Percentiles rank a stretch among this genome's conserved stretches.
phyloP scores from a whole-genome alignment of 2,888 invertebrate species.

The Drosophila trichaetosa region DNA sequence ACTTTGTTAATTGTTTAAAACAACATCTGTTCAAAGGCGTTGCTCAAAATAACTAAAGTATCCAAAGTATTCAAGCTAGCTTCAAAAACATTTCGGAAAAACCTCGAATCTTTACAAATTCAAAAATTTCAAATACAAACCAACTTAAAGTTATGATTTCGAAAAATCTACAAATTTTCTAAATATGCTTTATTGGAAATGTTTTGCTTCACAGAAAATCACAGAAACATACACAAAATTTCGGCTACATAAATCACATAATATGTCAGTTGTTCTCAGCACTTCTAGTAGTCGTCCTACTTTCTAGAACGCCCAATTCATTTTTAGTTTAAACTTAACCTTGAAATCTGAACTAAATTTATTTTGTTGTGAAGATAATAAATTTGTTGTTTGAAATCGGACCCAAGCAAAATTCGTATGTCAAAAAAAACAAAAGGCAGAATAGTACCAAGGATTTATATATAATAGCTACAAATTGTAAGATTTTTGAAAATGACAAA shows the following conservation, averaged over 20 bases:
- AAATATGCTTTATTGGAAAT: background rate
- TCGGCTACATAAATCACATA: background rate
- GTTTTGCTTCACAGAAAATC: background rate
- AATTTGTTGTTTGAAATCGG: background rate
- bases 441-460: background rate
- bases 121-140: background rate
- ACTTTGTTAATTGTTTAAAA: slow-evolving; percentile 8
- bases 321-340: background rate
- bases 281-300: background rate
- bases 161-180: background rate
- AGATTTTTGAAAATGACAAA: background rate
- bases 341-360: background rate
- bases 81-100: background rate
- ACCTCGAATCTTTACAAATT: background rate
- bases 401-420: background rate
- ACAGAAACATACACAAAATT: background rate
- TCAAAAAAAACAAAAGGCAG: background rate
- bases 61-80: background rate
- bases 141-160: background rate
- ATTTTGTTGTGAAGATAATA: background rate
- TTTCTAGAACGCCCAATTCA: background rate
- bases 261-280: background rate
- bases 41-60: background rate
- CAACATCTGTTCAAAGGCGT: slow-evolving; percentile 26
- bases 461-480: background rate